Evolutionary conservation across 1,140 invertebrate genomes (phyloP).

Genomic region (Cheumatopsyche charites): DNA sequence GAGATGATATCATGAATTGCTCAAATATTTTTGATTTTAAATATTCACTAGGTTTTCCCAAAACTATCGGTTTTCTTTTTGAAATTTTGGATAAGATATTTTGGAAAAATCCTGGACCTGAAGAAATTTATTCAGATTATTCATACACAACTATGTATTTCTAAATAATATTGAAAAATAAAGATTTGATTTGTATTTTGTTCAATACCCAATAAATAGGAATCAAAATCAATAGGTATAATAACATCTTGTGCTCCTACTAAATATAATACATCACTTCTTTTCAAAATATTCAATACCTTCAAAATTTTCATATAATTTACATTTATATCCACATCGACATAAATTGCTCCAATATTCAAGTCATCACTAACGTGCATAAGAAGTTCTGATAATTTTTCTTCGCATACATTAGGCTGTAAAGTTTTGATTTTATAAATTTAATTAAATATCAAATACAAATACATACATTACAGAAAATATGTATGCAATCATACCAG

Average conservation of each 20-base stretch:
- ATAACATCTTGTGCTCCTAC: constrained; percentile 51
- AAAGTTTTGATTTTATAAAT: neutral
- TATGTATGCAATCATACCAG: constrained; percentile 46
- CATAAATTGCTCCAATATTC: constrained; percentile 52
- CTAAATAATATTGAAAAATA: too few species aligned
- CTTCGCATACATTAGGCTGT: neutral
- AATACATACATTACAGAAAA: neutral
- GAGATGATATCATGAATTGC: constrained; percentile 51
- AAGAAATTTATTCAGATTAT: constrained; percentile 16
- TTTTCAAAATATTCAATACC: constrained; percentile 49
- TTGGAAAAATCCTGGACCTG: constrained; percentile 55
- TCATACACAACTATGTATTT: too few species aligned
- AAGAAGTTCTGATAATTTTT: constrained; percentile 36
- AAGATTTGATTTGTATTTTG: too few species aligned
- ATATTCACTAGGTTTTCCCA: constrained; percentile 59
- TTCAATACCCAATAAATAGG: constrained; percentile 39
- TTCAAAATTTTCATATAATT: constrained; percentile 50
- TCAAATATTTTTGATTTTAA: constrained; percentile 48
- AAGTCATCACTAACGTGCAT: constrained; percentile 47
- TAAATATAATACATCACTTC: constrained; percentile 51
- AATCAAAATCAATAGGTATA: constrained; percentile 48
- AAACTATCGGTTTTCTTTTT: constrained; percentile 50
- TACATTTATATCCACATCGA: constrained; percentile 54
- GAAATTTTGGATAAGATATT: constrained; percentile 54
- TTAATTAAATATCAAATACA: neutral